Conservation (phyloP, 2,888 invertebrate genomes). For the Biston stratarius region DNA sequence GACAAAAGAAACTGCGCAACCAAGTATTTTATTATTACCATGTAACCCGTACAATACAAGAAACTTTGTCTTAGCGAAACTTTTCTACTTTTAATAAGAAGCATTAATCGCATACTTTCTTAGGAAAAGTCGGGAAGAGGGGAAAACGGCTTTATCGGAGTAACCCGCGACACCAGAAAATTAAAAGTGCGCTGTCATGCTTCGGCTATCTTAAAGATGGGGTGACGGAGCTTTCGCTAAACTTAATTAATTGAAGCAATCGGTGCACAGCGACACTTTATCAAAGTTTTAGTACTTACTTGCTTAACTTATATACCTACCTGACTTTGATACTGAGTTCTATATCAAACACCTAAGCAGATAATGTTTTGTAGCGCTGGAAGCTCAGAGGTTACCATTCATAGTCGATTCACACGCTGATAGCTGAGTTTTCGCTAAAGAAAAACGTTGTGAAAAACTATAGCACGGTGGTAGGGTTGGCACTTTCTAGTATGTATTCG, state of each 20-base stretch:
- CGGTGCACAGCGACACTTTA: conserved; percentile 38
- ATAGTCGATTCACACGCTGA: too few species aligned
- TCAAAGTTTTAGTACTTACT: conserved; percentile 25
- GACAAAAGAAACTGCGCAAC: conserved; percentile 31
- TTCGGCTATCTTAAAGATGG: conserved; percentile 76
- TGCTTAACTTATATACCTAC: too few species aligned
- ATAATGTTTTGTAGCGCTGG: too few species aligned
- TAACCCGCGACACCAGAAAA: conserved; percentile 82
- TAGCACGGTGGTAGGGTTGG: too few species aligned
- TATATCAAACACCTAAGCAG: too few species aligned
- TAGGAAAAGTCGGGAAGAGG: conserved; percentile 61
- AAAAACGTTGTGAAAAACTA: too few species aligned
- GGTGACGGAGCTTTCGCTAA: conserved; percentile 75
- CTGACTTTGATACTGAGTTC: too few species aligned
- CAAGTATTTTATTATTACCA: conserved; percentile 38
- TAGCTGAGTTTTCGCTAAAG: too few species aligned
- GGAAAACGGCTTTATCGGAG: conserved; percentile 73
- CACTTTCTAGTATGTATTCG: too few species aligned
- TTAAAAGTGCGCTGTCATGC: conserved; percentile 81
- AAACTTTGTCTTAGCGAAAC: conserved; percentile 73
- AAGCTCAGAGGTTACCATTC: too few species aligned
- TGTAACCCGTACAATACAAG: conserved; percentile 51
- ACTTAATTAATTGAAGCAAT: conserved; percentile 79
- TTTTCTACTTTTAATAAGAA: conserved; percentile 82
- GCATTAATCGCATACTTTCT: conserved; percentile 79